Evolutionary conservation across 2,113 vertebrate genomes (phyloP).

Genomic region (Catagonus wagneri): DNA sequence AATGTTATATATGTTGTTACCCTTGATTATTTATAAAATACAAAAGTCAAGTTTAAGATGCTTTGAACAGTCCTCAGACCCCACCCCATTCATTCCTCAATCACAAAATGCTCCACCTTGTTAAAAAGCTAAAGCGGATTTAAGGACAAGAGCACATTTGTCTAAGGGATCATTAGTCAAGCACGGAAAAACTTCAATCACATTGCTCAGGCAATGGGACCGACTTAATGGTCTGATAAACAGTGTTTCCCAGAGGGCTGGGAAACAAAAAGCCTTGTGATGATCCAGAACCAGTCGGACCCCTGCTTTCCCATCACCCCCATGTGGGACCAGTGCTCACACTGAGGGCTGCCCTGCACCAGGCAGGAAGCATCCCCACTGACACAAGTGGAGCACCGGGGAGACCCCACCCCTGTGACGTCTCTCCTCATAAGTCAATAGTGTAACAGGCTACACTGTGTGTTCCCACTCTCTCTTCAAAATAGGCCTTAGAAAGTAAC

Average conservation of each 20-base stretch:
- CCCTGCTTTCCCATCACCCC: accelerated
- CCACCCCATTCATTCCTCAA: background rate
- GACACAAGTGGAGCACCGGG: accelerated
- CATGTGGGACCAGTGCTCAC: accelerated
- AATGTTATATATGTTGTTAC: background rate
- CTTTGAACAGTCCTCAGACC: background rate
- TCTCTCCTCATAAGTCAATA: no score
- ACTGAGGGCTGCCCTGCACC: accelerated
- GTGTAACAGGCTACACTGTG: accelerated
- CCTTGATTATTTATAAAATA: background rate
- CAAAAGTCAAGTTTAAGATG: background rate
- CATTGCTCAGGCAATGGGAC: background rate
- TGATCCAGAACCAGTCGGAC: background rate
- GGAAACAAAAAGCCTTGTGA: background rate
- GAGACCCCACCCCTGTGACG: accelerated
- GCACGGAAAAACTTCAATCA: background rate
- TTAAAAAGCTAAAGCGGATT: background rate
- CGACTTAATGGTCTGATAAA: background rate
- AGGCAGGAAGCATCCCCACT: no score
- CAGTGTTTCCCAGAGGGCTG: background rate
- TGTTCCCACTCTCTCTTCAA: background rate
- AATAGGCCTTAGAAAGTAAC: background rate
- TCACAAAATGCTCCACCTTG: background rate
- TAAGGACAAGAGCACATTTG: background rate
- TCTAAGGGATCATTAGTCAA: background rate